phyloP scores from a whole-genome alignment of 2,797 vertebrate genomes.

The Pseudopleuronectes americanus region DNA sequence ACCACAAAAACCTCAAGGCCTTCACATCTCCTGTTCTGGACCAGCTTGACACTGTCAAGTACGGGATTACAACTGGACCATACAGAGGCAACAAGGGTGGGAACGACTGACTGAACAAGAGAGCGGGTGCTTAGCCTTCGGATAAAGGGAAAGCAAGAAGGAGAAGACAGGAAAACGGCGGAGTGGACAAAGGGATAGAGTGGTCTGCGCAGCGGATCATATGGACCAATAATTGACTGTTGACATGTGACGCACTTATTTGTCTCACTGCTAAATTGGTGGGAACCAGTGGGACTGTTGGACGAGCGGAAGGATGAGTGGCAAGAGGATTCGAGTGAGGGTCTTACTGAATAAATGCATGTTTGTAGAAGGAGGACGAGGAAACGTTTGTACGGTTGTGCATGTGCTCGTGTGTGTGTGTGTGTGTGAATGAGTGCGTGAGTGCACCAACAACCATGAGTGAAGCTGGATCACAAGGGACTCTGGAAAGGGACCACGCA shows the following conservation, averaged over 20 bases:
- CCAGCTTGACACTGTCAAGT: slow-evolving; percentile 65
- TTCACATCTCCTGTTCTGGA: slow-evolving; percentile 65
- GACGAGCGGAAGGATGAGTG: slow-evolving; percentile 41
- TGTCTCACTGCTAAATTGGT: slow-evolving; percentile 71
- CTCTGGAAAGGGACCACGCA: slow-evolving; percentile 68
- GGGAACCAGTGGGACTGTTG: slow-evolving; percentile 62
- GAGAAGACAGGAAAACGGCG: slow-evolving; percentile 42
- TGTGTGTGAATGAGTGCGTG: slow-evolving; percentile 31
- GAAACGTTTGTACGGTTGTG: slow-evolving; percentile 54
- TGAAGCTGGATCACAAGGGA: slow-evolving; percentile 77
- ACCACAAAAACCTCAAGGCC: slow-evolving; percentile 60
- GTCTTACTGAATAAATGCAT: slow-evolving; percentile 62
- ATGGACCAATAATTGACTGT: slow-evolving; percentile 66
- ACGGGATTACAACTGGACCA: slow-evolving; percentile 74
- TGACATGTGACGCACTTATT: slow-evolving; percentile 78
- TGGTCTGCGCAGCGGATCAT: slow-evolving; percentile 61
- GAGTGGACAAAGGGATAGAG: slow-evolving; percentile 58
- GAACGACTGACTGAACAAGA: slow-evolving; percentile 64
- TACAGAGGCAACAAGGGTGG: slow-evolving; percentile 46
- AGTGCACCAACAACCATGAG: slow-evolving; percentile 74
- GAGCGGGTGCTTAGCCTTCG: slow-evolving; percentile 62
- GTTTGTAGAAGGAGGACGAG: slow-evolving; percentile 50
- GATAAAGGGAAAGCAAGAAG: slow-evolving; percentile 63
- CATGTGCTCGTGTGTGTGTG: slow-evolving; percentile 39
- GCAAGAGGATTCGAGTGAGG: slow-evolving; percentile 30